Evolutionary conservation across 2,113 vertebrate species (phyloP).

Genomic region (Nipponia nippon): DNA sequence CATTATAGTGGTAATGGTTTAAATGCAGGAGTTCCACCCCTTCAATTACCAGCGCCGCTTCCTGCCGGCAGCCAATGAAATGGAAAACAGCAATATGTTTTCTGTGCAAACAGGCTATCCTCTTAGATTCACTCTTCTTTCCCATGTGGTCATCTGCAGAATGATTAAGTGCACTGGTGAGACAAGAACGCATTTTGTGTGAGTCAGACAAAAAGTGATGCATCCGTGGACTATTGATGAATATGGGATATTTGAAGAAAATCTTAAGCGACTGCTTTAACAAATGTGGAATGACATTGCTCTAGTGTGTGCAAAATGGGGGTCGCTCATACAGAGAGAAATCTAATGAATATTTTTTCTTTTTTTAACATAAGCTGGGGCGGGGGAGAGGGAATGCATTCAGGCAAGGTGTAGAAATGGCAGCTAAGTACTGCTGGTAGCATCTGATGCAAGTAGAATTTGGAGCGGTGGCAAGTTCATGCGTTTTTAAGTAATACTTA

Average conservation of each 20-base stretch:
- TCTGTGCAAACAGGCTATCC: not conserved
- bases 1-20: not conserved
- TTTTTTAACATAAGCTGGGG: not conserved
- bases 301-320: not conserved
- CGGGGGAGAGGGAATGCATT: not conserved
- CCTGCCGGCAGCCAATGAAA: not conserved
- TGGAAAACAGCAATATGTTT: not conserved
- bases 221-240: rapidly evolving
- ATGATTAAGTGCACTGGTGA: not conserved
- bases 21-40: not conserved
- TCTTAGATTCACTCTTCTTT: not conserved
- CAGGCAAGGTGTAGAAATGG: not conserved
- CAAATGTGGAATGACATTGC: not conserved
- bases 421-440: not conserved
- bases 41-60: not conserved
- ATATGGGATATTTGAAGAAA: not conserved
- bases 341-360: not conserved
- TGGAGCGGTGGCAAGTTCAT: not conserved
- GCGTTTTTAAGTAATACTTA: not conserved
- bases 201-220: not conserved
- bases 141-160: not conserved
- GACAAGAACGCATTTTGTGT: not conserved
- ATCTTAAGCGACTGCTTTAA: not conserved
- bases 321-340: not conserved
- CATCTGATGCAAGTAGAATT: not conserved